A percentile compares a stretch with the other conserved stretches of the same genome.
phyloP scores from a whole-genome alignment of 2,888 invertebrate genomes.

The Caenorhabditis angaria region DNA sequence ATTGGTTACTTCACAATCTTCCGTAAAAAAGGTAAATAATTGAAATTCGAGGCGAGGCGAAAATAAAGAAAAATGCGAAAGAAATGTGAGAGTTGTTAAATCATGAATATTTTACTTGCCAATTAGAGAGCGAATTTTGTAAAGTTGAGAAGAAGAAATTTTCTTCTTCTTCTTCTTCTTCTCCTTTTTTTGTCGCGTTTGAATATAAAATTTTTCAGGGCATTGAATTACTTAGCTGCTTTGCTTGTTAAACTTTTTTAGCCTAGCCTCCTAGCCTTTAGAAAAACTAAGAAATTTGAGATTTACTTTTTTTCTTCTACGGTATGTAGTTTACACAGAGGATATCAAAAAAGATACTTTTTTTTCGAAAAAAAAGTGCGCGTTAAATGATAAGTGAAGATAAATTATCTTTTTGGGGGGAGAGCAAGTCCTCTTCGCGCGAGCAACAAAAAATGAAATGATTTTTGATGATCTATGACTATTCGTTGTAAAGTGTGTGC shows the following conservation, averaged over 20 bases:
- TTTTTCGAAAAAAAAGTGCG: not conserved
- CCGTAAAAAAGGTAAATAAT: too few species aligned
- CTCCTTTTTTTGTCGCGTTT: not conserved
- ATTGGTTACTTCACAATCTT: too few species aligned
- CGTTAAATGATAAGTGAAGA: not conserved
- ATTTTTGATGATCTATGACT: not conserved
- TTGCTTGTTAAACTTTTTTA: slow-evolving; percentile 1
- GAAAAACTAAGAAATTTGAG: not conserved
- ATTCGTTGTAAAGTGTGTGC: not conserved
- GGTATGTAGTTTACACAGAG: too few species aligned
- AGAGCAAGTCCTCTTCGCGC: not conserved
- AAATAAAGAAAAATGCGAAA: too few species aligned
- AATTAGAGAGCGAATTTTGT: slow-evolving; percentile 4
- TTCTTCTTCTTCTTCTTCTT: not conserved
- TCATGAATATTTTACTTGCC: slow-evolving; percentile 4
- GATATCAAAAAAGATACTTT: too few species aligned
- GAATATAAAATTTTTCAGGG: slow-evolving; percentile 1
- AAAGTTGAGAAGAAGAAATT: slow-evolving; percentile 1
- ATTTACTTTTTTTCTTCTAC: too few species aligned
- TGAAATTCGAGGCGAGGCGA: too few species aligned
- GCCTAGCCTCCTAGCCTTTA: not conserved
- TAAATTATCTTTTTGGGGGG: too few species aligned
- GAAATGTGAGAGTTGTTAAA: slow-evolving; percentile 4
- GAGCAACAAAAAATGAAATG: not conserved
- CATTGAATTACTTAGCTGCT: not conserved